Percentiles rank a stretch among this genome's conserved stretches.
These are phyloP conservation scores for Yponomeuta malinellus DNA, from an alignment of 2,888 invertebrate genomes.

Conservation along the genomic window DNA sequence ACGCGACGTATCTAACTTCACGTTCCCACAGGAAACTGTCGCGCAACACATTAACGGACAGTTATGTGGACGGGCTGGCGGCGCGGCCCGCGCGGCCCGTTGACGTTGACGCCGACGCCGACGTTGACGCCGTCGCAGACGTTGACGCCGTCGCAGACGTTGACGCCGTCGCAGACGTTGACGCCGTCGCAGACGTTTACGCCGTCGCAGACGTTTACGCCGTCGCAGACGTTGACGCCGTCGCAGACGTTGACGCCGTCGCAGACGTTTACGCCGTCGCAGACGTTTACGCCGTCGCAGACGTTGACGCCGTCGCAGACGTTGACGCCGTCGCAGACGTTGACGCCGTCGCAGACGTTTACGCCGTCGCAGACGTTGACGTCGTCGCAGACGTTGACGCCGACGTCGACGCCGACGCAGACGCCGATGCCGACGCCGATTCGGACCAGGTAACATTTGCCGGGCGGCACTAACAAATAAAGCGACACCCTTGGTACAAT, in stretches of 20 bases:
- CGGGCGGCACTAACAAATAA: background rate
- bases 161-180: too few relatives aligned
- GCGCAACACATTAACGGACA: constrained; percentile 51
- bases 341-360: too few relatives aligned
- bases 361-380: constrained; percentile 11
- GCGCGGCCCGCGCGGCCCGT: constrained; percentile 26
- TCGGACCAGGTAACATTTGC: constrained; percentile 22
- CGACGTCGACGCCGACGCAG: constrained; percentile 15
- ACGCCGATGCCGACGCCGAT: constrained; percentile 17
- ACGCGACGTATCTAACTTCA: background rate
- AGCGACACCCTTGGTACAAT: too few relatives aligned
- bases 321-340: constrained; percentile 12
- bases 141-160: too few relatives aligned
- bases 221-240: constrained; percentile 10
- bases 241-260: constrained; percentile 11
- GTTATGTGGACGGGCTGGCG: constrained; percentile 51
- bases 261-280: too few relatives aligned
- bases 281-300: too few relatives aligned
- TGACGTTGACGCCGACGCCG: constrained; percentile 18
- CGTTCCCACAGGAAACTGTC: constrained; percentile 49
- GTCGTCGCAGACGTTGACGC: constrained; percentile 15
- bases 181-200: too few relatives aligned
- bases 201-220: too few relatives aligned
- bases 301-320: constrained; percentile 16
- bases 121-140: background rate